Evolutionary conservation across 2,888 invertebrate species (phyloP).

Genomic region (Rhaphigaster nebulosa): DNA sequence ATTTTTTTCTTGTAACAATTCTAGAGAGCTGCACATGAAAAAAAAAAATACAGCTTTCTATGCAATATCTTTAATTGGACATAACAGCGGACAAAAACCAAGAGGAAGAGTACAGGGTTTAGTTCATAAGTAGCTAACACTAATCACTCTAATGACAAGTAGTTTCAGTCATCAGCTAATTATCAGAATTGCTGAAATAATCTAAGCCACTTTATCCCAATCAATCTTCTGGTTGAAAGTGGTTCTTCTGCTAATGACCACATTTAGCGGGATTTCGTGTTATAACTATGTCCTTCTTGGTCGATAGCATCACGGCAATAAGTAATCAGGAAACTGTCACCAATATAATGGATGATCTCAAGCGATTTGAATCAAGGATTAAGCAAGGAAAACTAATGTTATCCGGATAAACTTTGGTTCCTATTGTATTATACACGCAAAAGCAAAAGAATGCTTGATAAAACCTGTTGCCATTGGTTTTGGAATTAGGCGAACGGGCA

Average conservation of each 20-base stretch:
- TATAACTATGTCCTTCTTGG: not conserved
- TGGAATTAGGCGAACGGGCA: no score
- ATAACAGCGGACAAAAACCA: not conserved
- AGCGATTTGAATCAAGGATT: not conserved
- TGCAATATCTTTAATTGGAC: not conserved
- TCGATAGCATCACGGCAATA: not conserved
- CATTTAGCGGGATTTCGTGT: not conserved
- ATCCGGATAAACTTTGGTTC: not conserved
- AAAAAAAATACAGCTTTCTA: no score
- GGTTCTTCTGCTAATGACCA: not conserved
- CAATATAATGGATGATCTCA: not conserved
- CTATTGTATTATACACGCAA: no score
- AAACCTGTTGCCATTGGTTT: no score
- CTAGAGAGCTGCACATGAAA: no score
- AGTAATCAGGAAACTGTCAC: not conserved
- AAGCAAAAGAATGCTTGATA: no score
- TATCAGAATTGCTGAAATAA: not conserved
- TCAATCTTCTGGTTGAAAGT: not conserved
- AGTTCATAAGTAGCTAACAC: not conserved
- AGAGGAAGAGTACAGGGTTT: not conserved
- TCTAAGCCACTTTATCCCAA: not conserved
- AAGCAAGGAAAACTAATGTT: not conserved
- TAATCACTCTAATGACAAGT: not conserved
- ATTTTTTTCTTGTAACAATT: no score
- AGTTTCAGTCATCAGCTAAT: not conserved